Base-by-base conservation (phyloP, 2,888 invertebrate genomes). In the Patella depressa region DNA sequence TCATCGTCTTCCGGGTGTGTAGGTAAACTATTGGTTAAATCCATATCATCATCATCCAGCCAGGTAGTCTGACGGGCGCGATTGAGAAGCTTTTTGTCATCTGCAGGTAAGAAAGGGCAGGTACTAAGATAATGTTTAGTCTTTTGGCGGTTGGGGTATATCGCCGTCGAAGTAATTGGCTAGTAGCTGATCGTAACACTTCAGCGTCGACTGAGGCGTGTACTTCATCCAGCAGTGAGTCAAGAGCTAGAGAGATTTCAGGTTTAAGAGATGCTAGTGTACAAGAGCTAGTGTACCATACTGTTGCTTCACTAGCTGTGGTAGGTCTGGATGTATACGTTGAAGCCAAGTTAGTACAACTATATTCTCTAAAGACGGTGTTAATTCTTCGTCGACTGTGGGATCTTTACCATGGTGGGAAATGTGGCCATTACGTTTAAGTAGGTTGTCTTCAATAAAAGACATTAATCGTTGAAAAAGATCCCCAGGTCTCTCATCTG, bases 231-330 rank as follows among this genome's bases (percentile, higher is more conserved):
- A 84, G 74, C n/a, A 85, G 65, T 12, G 79, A 80, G 19, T 75
- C 72, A 12, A 83, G 71, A 17, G 84, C 80, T 19, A 74, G 76
- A 2, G 81, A 83, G 9, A 84, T 84, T 71, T 84, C n/a, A n/a
- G n/a, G n/a, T 75, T 83, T 85, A 7, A 84, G 76, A 7, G 82
- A 82, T 17, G 82, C 82, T 1, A 84, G 69, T n/a, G 84, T 83
- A 9, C 74, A 71, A 2, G 78, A 75, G 1, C 83, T n/a, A n/a
- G 70, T 11, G 83, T 81, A 1, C 81, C 82, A 71, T 81, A 83
- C 2, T 80, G n/a, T 75, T 85, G 84, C 73, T 84, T 84, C 0
- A 83, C 81, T 2, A 82, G 70, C 0, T 15, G 14, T 14, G 83
- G 83, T 2, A 85, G 73, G n/a, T 81, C 82, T 17, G 29, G 55